Percentiles rank a stretch among this genome's conserved stretches.
These are phyloP conservation scores for Phalera bucephala DNA, from an alignment of 2,888 invertebrate species.

Conservation along the genomic window DNA sequence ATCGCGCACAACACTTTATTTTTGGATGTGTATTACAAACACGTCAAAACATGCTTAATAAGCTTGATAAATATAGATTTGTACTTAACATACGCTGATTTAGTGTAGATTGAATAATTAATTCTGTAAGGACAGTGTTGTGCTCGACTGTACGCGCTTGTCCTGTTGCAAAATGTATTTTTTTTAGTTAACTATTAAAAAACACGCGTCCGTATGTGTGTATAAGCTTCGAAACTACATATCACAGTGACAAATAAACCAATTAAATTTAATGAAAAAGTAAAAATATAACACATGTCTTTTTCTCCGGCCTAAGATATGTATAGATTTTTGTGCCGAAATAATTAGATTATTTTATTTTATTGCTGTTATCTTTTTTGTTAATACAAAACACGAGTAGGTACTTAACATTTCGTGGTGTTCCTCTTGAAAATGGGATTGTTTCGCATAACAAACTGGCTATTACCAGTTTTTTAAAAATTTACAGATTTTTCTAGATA, in stretches of 20 bases:
- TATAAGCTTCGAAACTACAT: slow-evolving; percentile 63
- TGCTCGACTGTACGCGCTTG: slow-evolving; percentile 61
- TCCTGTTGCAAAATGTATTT: slow-evolving; percentile 39
- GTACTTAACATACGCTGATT: slow-evolving; percentile 49
- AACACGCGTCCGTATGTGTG: slow-evolving; percentile 26
- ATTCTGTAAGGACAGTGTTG: slow-evolving; percentile 38
- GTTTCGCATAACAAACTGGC: too few species aligned
- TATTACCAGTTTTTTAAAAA: too few species aligned
- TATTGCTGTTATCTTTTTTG: slow-evolving; percentile 27
- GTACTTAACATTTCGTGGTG: slow-evolving; percentile 20
- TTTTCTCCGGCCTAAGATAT: slow-evolving; percentile 34
- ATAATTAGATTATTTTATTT: slow-evolving; percentile 21
- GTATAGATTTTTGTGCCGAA: slow-evolving; percentile 38
- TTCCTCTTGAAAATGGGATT: slow-evolving; percentile 16
- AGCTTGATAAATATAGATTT: slow-evolving; percentile 54
- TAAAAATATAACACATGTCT: too few species aligned
- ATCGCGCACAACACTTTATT: slow-evolving; percentile 58
- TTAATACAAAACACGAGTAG: slow-evolving; percentile 24
- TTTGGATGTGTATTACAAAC: slow-evolving; percentile 45
- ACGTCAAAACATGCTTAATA: slow-evolving; percentile 49
- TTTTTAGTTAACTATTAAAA: slow-evolving; percentile 20
- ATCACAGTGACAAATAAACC: slow-evolving; percentile 77
- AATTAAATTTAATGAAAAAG: slow-evolving; percentile 25
- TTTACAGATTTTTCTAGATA: too few species aligned
- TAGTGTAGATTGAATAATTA: slow-evolving; percentile 33